Conservation (phyloP, 2,113 vertebrate genomes). For the Rutilus rutilus region DNA sequence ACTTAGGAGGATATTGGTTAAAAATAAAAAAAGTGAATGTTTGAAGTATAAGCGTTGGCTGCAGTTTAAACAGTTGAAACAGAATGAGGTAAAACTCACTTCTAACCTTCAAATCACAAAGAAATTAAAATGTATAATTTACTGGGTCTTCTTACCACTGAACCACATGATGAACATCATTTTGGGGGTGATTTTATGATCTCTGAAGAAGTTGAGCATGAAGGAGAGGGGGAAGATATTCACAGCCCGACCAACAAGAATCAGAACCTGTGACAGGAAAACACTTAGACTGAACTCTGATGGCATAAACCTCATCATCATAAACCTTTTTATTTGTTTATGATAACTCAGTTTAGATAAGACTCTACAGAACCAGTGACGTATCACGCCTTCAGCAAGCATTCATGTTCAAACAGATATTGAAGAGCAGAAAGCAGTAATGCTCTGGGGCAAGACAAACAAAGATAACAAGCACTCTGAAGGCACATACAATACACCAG, state of each 20-base stretch:
- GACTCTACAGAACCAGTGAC: neutral
- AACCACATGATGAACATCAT: conserved; percentile 99
- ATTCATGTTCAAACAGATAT: neutral
- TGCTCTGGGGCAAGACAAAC: too few relatives aligned
- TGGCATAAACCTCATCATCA: neutral
- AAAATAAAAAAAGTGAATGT: neutral
- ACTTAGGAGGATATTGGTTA: neutral
- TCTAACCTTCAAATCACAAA: neutral
- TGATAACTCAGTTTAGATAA: neutral
- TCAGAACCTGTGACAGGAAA: conserved; percentile 81
- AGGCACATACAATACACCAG: conserved; percentile 90
- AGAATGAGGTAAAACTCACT: neutral
- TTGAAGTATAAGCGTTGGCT: neutral
- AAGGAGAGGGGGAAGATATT: conserved; percentile 98
- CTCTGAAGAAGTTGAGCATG: conserved; percentile 97
- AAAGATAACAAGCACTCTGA: neutral
- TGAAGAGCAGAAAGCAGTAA: neutral
- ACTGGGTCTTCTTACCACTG: conserved; percentile 83
- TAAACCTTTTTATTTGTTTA: neutral
- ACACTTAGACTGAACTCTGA: neutral
- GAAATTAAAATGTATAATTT: neutral
- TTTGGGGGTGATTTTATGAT: conserved; percentile 97
- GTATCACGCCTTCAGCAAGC: neutral
- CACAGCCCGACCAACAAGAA: conserved; percentile 91
- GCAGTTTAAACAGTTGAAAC: neutral